These are phyloP conservation scores for Dascyllus trimaculatus DNA, from an alignment of 2,113 vertebrate genomes.

Conservation along the genomic window DNA sequence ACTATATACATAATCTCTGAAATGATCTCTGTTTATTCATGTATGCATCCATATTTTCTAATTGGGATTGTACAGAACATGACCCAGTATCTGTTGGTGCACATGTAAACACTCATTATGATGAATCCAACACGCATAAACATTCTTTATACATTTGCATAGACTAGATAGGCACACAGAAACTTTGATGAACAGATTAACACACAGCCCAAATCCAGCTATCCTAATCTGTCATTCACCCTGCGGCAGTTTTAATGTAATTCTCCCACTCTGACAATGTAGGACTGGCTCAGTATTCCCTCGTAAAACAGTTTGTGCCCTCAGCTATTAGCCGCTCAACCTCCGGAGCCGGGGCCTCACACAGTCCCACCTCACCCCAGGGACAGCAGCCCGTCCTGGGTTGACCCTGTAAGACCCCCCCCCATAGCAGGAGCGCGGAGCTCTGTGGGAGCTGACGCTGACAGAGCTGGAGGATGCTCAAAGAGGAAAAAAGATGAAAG, in stretches of 20 bases:
- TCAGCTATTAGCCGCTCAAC: slow-evolving; percentile 11
- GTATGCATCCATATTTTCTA: too few relatives aligned
- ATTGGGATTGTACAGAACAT: too few relatives aligned
- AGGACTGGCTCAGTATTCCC: not conserved
- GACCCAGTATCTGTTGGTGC: not conserved
- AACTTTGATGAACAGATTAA: not conserved
- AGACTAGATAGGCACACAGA: not conserved
- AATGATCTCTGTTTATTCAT: too few relatives aligned
- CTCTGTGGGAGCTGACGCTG: slow-evolving; percentile 43
- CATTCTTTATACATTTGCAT: slow-evolving; percentile 3
- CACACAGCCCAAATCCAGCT: not conserved
- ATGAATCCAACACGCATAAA: not conserved
- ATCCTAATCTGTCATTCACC: not conserved
- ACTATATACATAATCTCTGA: too few relatives aligned
- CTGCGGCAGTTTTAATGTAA: not conserved
- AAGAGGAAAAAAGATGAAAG: slow-evolving; percentile 71
- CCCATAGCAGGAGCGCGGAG: slow-evolving; percentile 33
- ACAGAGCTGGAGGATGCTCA: slow-evolving; percentile 66
- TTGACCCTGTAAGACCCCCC: slow-evolving; percentile 46
- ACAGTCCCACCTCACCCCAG: slow-evolving; percentile 10
- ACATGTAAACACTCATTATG: slow-evolving; percentile 6
- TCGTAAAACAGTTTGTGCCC: not conserved
- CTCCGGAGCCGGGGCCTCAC: slow-evolving; percentile 25
- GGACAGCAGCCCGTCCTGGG: slow-evolving; percentile 56
- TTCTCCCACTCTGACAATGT: not conserved